Evolutionary conservation across 2,888 invertebrate species (phyloP), one percentile per base, ranked within the genome.

Genomic region (Drosophila mimica): DNA sequence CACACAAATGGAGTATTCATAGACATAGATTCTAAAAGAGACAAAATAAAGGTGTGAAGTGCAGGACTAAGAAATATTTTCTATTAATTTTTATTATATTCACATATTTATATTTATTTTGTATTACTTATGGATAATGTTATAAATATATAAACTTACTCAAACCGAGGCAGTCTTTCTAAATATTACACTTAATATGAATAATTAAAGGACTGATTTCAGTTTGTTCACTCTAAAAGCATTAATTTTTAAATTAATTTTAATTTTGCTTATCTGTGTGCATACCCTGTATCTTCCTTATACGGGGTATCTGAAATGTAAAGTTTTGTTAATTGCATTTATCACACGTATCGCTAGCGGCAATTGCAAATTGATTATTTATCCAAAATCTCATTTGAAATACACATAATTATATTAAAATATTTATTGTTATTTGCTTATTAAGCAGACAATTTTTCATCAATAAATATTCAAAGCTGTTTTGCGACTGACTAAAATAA

Each of bases 301-400:
- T 20, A 51, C 17, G 49, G 64, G 33, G 49, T 28, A 43, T 34
- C 2, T 11, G 13, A 7, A 7, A 31, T 9, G 15, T 3, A 25
- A n/a, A 20, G n/a, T 25, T 25, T 36, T 67, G 67, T 53, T 52
- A 36, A 25, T 66, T 20, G 17, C 25, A 36, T 36, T 65, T 66
- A 30, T 46, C 36, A 25, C 30, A n/a, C 30, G 52, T 8, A 25
- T 53, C 11, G 66, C 66, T 15, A 30, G 36, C 67, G 46, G 68
- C 52, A 17, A 20, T 38, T 15, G 3, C n/a, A 31, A 66, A 67
- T 46, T 66, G 66, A 46, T 67, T 53, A 67, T 53, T 53, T 48
- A 38, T 67, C 52, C 30, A 36, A 36, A 67, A 66, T 53, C 36
- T 46, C 67, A 36, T 36, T 36, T n/a, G 25, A 67, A 67, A 36